Evolutionary conservation across 2,888 invertebrate genomes (phyloP).

Genomic region (Athalia cordata): DNA sequence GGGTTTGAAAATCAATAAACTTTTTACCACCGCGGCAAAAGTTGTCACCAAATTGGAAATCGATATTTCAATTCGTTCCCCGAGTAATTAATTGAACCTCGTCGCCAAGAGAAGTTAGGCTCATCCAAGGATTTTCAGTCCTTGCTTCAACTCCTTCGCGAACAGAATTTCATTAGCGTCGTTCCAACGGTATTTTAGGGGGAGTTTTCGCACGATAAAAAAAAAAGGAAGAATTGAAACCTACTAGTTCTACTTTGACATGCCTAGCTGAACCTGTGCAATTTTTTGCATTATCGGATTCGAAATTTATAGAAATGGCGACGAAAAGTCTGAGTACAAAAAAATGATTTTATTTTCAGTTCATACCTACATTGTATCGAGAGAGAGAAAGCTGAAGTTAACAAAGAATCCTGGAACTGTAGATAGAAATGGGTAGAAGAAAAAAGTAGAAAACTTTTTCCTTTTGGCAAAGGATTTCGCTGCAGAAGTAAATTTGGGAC

Average conservation of each 20-base stretch:
- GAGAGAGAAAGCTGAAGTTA: too few species aligned
- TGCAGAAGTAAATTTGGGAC: constrained; percentile 24
- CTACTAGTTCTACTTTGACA: too few species aligned
- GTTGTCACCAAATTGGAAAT: constrained; percentile 34
- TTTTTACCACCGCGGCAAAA: constrained; percentile 17
- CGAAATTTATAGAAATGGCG: too few species aligned
- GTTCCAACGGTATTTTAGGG: too few species aligned
- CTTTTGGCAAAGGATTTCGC: constrained; percentile 1
- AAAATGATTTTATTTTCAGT: too few species aligned
- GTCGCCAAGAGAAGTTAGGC: constrained; percentile 20
- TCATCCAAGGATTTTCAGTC: constrained; percentile 20
- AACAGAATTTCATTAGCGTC: background rate
- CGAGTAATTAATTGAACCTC: constrained; percentile 29
- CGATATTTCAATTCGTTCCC: constrained; percentile 35
- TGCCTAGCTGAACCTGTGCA: too few species aligned
- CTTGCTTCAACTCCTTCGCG: background rate
- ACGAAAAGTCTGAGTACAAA: too few species aligned
- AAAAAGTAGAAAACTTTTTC: constrained; percentile 6
- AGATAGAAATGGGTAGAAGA: constrained; percentile 5
- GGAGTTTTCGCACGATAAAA: too few species aligned
- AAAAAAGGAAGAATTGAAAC: too few species aligned
- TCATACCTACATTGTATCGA: too few species aligned
- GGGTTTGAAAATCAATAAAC: constrained; percentile 42
- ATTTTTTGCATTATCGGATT: too few species aligned
- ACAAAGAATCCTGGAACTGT: too few species aligned